A percentile compares a stretch with the other conserved stretches of the same genome.
phyloP scores from a whole-genome alignment of 1,140 invertebrate genomes.

The Trichonephila inaurata region DNA sequence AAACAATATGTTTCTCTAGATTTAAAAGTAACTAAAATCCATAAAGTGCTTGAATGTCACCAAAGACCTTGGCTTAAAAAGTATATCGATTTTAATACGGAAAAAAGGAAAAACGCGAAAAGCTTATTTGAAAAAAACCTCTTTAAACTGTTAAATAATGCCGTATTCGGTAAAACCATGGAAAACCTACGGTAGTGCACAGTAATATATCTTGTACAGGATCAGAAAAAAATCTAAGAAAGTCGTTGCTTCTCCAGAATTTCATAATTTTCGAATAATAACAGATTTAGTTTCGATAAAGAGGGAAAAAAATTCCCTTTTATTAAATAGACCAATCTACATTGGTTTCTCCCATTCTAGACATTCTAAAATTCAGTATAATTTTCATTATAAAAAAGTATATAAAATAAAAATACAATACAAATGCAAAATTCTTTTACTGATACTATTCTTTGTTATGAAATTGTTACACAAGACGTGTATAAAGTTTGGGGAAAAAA shows the following conservation, averaged over 20 bases:
- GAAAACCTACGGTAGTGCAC: not conserved
- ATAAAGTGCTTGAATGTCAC: not conserved
- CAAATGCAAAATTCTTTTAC: not conserved
- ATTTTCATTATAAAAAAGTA: constrained; percentile 23
- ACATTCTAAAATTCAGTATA: constrained; percentile 26
- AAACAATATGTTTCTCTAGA: not conserved
- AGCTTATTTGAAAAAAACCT: not conserved
- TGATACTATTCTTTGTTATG: not conserved
- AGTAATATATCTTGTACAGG: not conserved
- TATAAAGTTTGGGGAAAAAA: constrained; percentile 73
- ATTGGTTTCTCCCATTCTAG: constrained; percentile 11
- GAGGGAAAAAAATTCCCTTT: constrained; percentile 9
- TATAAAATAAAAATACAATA: not conserved
- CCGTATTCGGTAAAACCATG: not conserved
- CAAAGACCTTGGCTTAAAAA: not conserved
- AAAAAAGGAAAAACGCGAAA: not conserved
- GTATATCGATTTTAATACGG: not conserved
- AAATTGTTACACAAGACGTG: constrained; percentile 46
- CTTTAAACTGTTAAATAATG: not conserved
- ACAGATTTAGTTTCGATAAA: not conserved
- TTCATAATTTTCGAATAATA: not conserved
- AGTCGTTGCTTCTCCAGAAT: not conserved
- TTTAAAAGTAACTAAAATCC: not conserved
- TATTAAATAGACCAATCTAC: not conserved
- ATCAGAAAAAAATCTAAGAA: not conserved